A percentile compares a stretch with the other conserved stretches of the same genome.
These are phyloP conservation scores for Thermophis baileyi DNA, from an alignment of 2,113 vertebrate genomes.

Conservation along the genomic window DNA sequence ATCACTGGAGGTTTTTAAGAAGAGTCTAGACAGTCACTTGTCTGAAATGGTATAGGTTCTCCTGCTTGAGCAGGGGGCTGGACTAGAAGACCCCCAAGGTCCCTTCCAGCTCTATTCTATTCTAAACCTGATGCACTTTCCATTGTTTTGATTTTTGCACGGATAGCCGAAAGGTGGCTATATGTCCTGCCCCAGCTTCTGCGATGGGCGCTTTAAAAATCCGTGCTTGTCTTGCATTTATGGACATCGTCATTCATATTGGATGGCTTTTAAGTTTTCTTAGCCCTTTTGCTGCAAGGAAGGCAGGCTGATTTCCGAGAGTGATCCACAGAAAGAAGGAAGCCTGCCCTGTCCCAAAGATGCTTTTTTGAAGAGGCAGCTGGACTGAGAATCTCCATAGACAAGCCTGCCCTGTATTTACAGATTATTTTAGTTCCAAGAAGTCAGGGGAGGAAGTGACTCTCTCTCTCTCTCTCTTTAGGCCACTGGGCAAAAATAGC, in stretches of 20 bases:
- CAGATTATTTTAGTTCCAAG: background rate
- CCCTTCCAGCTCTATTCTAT: background rate
- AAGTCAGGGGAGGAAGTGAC: background rate
- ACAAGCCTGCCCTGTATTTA: background rate
- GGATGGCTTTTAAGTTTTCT: background rate
- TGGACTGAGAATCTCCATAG: too few relatives aligned
- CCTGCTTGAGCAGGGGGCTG: too few relatives aligned
- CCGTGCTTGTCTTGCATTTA: background rate
- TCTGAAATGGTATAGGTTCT: too few relatives aligned
- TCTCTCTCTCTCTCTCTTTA: slow-evolving; percentile 44
- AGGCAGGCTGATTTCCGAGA: background rate
- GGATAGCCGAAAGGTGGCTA: background rate
- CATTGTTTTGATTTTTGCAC: background rate
- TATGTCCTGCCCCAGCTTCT: too few relatives aligned
- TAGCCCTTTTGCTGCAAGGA: background rate
- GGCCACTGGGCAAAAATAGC: slow-evolving; percentile 90
- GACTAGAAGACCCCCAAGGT: too few relatives aligned
- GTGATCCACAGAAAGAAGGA: background rate
- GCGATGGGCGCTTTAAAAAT: too few relatives aligned
- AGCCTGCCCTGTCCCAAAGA: too few relatives aligned
- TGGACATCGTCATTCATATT: background rate
- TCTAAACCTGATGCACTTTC: background rate
- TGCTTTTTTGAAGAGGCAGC: too few relatives aligned
- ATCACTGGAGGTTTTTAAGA: too few relatives aligned
- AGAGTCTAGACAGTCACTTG: too few relatives aligned